These are phyloP conservation scores for Pelobates cultripes DNA, from an alignment of 2,797 vertebrate genomes.

Conservation along the genomic window DNA sequence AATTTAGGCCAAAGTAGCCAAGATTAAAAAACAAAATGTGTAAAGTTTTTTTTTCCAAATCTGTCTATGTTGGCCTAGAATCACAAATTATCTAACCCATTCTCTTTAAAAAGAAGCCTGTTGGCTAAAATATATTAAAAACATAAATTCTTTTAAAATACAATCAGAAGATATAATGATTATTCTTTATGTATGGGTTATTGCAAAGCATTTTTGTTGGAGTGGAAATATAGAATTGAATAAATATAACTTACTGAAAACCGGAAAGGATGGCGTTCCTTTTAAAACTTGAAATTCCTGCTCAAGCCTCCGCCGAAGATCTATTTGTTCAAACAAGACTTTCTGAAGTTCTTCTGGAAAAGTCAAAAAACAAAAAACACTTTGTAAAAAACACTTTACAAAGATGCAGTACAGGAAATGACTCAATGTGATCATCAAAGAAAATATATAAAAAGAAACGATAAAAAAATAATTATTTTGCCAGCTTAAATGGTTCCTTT, in stretches of 20 bases:
- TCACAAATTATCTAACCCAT: too few species aligned
- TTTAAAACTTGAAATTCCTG: conserved; percentile 97
- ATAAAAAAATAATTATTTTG: too few species aligned
- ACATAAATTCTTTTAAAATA: not conserved
- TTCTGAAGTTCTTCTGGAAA: conserved; percentile 96
- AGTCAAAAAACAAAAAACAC: conserved; percentile 58
- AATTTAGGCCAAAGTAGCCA: too few species aligned
- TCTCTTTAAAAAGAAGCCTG: too few species aligned
- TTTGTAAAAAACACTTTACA: conserved; percentile 56
- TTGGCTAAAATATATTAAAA: too few species aligned
- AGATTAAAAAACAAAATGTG: too few species aligned
- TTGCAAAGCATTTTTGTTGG: too few species aligned
- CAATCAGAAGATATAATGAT: not conserved
- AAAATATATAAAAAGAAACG: too few species aligned
- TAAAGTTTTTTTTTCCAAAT: too few species aligned
- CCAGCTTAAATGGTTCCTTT: conserved; percentile 65
- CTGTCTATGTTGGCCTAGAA: too few species aligned
- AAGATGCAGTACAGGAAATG: conserved; percentile 35
- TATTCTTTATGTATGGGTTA: too few species aligned
- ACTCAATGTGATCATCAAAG: conserved; percentile 25
- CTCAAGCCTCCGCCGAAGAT: conserved; percentile 92
- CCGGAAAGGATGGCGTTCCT: conserved; percentile 91
- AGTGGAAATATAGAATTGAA: not conserved
- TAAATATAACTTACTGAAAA: conserved; percentile 87
- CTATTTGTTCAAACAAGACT: conserved; percentile 97